Conservation (phyloP, 1,140 invertebrate species). For the Chionoecetes opilio region DNA sequence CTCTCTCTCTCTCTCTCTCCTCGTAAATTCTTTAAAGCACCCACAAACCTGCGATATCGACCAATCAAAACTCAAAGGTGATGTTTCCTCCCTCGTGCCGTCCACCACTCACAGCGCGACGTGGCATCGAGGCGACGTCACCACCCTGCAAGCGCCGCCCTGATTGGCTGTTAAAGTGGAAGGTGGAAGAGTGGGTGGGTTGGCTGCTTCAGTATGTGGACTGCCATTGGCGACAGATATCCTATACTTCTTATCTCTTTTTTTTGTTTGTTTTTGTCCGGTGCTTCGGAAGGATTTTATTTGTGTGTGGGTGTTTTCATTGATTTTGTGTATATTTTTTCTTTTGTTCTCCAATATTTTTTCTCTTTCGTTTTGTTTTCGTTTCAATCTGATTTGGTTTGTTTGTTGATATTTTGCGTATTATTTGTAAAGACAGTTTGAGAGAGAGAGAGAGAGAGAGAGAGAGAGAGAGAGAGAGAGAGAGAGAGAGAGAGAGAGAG, state of each 20-base stretch:
- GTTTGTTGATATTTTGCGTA: no score
- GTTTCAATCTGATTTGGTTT: no score
- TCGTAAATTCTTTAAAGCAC: not conserved
- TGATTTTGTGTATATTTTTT: not conserved
- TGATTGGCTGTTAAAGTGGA: not conserved
- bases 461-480: not conserved
- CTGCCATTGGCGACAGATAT: no score
- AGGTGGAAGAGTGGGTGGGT: no score
- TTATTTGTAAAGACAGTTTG: no score
- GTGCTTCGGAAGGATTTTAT: no score
- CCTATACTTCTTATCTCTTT: no score
- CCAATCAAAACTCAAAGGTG: not conserved
- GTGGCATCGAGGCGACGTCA: not conserved
- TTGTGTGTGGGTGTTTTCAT: no score
- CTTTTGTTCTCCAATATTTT: not conserved
- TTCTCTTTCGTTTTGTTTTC: no score
- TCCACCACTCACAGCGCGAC: not conserved
- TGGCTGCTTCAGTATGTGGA: no score
- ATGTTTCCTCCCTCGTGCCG: not conserved
- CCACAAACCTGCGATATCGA: not conserved
- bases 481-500: constrained; percentile 27
- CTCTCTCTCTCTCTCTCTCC: not conserved
- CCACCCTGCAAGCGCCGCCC: not conserved
- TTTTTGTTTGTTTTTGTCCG: no score
- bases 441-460: no score